These are phyloP conservation scores for Furnarius figulus DNA, from an alignment of 2,113 vertebrate genomes.

Conservation along the genomic window DNA sequence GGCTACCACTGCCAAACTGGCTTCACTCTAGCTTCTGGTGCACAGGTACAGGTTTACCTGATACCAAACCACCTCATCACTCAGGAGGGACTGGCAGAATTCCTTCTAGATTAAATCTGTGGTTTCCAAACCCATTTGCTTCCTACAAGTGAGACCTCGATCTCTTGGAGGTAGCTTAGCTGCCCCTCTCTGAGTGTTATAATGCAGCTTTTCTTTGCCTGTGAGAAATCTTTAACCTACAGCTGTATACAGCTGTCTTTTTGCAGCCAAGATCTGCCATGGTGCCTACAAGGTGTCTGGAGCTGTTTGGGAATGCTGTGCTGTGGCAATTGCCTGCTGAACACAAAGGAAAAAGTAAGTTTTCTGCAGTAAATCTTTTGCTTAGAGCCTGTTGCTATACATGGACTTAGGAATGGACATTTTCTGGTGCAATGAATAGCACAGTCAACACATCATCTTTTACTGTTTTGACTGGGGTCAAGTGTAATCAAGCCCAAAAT, in stretches of 20 bases:
- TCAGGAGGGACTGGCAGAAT: background rate
- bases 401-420: background rate
- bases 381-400: background rate
- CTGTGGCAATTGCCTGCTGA: background rate
- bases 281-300: background rate
- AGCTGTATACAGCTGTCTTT: conserved; percentile 33
- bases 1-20: background rate
- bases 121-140: background rate
- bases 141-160: background rate
- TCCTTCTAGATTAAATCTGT: background rate
- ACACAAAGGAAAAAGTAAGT: background rate
- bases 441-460: background rate
- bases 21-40: background rate
- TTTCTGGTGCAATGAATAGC: background rate
- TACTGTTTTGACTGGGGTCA: background rate
- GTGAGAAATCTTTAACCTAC: background rate
- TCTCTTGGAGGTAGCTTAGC: background rate
- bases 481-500: background rate
- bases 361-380: background rate
- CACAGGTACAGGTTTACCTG: background rate
- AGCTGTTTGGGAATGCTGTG: background rate
- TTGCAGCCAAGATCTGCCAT: background rate
- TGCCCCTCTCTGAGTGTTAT: background rate
- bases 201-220: conserved; percentile 19
- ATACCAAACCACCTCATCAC: background rate